These are phyloP conservation scores for Valencia hispanica DNA, from an alignment of 2,797 vertebrate genomes.

Conservation along the genomic window DNA sequence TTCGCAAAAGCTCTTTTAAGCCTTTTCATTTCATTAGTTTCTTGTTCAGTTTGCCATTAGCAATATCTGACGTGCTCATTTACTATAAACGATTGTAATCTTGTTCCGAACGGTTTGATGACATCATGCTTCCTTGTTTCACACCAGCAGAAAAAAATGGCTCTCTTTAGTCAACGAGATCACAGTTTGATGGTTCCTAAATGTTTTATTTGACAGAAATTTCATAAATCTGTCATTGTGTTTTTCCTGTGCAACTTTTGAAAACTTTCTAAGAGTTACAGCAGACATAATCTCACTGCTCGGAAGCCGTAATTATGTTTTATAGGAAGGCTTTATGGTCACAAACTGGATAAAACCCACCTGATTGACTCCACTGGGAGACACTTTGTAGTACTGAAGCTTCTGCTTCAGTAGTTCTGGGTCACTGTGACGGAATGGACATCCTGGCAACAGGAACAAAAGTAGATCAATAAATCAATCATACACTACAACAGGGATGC, in stretches of 20 bases:
- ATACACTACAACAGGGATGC: background rate
- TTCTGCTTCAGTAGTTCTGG: slow-evolving; percentile 94
- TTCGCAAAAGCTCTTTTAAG: background rate
- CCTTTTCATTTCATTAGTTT: background rate
- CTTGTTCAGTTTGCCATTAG: background rate
- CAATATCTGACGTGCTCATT: background rate
- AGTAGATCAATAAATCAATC: slow-evolving; percentile 10
- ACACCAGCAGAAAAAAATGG: background rate
- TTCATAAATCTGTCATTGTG: background rate
- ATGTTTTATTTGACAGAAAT: slow-evolving; percentile 8
- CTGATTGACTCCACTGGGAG: slow-evolving; percentile 85
- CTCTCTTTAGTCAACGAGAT: background rate
- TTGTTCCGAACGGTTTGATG: background rate
- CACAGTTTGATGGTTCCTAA: background rate
- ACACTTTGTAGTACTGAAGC: slow-evolving; percentile 90
- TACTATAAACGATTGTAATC: background rate
- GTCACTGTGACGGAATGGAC: slow-evolving; percentile 96
- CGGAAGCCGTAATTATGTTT: background rate
- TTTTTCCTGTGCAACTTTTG: background rate
- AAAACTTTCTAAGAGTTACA: background rate
- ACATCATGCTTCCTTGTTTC: background rate
- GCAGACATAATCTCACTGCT: background rate
- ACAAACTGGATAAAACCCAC: slow-evolving; percentile 65
- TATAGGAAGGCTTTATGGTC: background rate
- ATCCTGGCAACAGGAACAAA: slow-evolving; percentile 80